A percentile compares a stretch with the other conserved stretches of the same genome.
These are phyloP conservation scores for Phanerotoma sp. DNA, from an alignment of 2,888 invertebrate genomes.

Conservation along the genomic window DNA sequence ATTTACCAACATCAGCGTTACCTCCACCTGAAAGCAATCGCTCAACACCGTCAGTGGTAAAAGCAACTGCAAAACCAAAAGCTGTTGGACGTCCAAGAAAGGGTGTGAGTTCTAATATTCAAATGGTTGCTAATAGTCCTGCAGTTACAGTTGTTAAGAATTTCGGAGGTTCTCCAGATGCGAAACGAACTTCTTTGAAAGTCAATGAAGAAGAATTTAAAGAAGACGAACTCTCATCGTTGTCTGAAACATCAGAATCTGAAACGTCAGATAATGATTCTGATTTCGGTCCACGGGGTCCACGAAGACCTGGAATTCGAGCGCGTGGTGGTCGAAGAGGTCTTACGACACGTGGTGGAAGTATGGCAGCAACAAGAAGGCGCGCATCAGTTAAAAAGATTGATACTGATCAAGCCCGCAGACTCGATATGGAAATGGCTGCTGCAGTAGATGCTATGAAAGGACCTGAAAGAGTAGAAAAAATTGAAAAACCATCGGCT, in stretches of 20 bases:
- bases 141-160: background rate
- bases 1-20: constrained; percentile 9
- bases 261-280: constrained; percentile 53
- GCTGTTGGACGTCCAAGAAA: constrained; percentile 22
- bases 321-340: constrained; percentile 54
- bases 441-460: constrained; percentile 56
- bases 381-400: constrained; percentile 51
- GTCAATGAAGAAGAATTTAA: constrained; percentile 40
- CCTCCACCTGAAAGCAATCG: too few species aligned
- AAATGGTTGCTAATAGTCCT: background rate
- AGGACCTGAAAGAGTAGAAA: constrained; percentile 50
- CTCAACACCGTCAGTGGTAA: background rate
- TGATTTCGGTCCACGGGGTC: constrained; percentile 51
- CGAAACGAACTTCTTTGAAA: constrained; percentile 3
- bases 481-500: constrained; percentile 35
- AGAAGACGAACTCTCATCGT: constrained; percentile 36
- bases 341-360: constrained; percentile 53
- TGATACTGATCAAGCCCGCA: constrained; percentile 52
- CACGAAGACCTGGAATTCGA: constrained; percentile 43
- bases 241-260: constrained; percentile 50
- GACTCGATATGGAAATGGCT: constrained; percentile 56
- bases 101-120: constrained; percentile 1
- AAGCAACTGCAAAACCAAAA: constrained; percentile 7
- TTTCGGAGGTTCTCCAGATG: background rate
- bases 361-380: constrained; percentile 43